Evolutionary conservation across 2,113 vertebrate genomes (phyloP).

Genomic region (Tyto alba): DNA sequence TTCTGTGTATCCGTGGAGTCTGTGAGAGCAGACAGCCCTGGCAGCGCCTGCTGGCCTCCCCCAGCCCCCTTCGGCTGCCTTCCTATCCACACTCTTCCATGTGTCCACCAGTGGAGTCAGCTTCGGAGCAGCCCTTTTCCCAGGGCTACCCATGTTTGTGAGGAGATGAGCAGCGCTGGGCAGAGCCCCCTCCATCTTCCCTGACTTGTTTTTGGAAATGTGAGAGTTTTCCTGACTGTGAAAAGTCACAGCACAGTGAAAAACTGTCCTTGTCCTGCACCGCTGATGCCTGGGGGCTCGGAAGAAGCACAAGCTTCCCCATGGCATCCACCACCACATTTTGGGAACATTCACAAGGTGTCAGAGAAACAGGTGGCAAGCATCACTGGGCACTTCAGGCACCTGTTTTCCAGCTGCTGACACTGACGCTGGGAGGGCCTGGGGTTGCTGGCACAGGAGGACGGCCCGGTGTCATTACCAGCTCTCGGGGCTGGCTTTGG

Average conservation of each 20-base stretch:
- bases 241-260: neutral
- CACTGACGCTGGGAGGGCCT: neutral
- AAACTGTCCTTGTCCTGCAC: neutral
- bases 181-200: neutral
- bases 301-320: neutral
- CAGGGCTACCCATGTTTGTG: neutral
- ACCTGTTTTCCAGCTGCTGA: neutral
- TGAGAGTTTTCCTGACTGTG: neutral
- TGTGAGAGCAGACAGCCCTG: neutral
- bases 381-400: too few species aligned
- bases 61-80: neutral
- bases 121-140: neutral
- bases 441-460: neutral
- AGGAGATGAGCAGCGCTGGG: neutral
- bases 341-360: neutral
- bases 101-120: neutral
- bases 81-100: neutral
- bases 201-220: neutral
- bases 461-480: neutral
- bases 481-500: neutral
- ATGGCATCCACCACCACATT: neutral
- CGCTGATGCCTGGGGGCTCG: rapidly evolving
- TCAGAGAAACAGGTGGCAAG: neutral
- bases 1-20: neutral
- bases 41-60: neutral